phyloP scores from a whole-genome alignment of 2,113 vertebrate genomes.

The Desmodus rotundus region DNA sequence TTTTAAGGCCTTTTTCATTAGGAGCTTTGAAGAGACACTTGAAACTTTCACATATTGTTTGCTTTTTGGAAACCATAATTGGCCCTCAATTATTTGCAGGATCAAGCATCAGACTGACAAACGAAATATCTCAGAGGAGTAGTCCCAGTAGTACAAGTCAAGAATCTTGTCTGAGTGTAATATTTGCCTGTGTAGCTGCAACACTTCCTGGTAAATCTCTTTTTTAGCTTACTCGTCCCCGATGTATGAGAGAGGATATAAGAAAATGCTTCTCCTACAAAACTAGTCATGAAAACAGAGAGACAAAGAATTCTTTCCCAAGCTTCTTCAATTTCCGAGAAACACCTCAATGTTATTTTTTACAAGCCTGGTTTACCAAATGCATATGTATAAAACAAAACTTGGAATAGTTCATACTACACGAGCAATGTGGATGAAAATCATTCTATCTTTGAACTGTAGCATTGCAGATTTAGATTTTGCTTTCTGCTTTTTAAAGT shows the following conservation, averaged over 20 bases:
- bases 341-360: background rate
- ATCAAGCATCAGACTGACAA: background rate
- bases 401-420: background rate
- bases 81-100: background rate
- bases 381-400: background rate
- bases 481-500: background rate
- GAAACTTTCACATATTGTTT: background rate
- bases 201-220: background rate
- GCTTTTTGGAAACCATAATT: conserved; percentile 24
- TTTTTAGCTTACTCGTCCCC: background rate
- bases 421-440: background rate
- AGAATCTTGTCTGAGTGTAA: background rate
- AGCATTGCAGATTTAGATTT: background rate
- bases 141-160: background rate
- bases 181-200: background rate
- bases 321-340: background rate
- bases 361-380: background rate
- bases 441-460: background rate
- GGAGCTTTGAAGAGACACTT: conserved; percentile 4
- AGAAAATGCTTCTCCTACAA: background rate
- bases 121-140: background rate
- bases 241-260: background rate
- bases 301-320: background rate
- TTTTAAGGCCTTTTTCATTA: conserved; percentile 3
- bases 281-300: background rate